Evolutionary conservation across 2,888 invertebrate genomes (phyloP), one percentile per base, ranked within the genome.

Genomic region (Proisotoma minuta): DNA sequence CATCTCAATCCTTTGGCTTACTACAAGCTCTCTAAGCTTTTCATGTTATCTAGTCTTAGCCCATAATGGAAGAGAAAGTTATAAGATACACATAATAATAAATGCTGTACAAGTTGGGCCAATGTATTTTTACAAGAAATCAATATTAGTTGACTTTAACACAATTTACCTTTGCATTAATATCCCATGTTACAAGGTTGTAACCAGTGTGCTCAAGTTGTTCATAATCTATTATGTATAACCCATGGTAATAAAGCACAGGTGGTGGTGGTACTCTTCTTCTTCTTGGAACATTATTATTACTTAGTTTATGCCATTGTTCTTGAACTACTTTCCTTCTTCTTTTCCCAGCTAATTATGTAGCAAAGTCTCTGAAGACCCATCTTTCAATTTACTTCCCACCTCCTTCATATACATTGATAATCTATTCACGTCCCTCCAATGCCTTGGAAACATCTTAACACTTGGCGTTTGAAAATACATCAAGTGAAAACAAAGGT

Each of bases 221-320:
- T 8, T 22, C 40, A 56, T 56, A 56, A 47, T 56, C 56, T 26
- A 56, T 56, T 34, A 56, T 56, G 56, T 40, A 56, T 56, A 43
- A 27, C 56, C 56, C 56, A 23, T 15, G 15, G 18, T 56, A 40
- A 47, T 56, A 56, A 56, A 56, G 27, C 56, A 56, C 56, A 56
- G 56, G 56, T 56, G 56, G 26, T 34, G 8, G 43, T 20, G 43
- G 15, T n/a, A 18, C 43, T 4, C 34, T 15, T n/a, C 43, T 5
- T 43, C 18, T 43, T 43, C 43, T 43, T 10, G 8, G 4, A 43
- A 5, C 20, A 43, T 43, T 43, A 43, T 43, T 43, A 20, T n/a
- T 34, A 34, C 15, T 34, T 10, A 8, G 34, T 34, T n/a, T 34
- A 34, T 8, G 8, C 34, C 15, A 34, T 34, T 34, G 8, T 34